A percentile compares a stretch with the other conserved stretches of the same genome.
Evolutionary conservation across 2,113 vertebrate genomes (phyloP).

Genomic region (Syngnathus typhle): DNA sequence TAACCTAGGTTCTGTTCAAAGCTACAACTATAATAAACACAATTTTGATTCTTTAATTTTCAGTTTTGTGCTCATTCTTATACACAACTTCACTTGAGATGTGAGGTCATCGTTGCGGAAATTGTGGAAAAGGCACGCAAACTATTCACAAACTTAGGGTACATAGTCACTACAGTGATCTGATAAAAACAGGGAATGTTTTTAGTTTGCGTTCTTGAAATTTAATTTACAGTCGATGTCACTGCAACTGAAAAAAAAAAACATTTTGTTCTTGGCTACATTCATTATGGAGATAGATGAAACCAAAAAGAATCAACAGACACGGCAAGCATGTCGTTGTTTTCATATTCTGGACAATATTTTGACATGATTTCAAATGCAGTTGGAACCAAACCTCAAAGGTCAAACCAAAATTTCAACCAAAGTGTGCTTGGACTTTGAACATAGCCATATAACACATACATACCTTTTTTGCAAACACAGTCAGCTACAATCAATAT

Average conservation of each 20-base stretch:
- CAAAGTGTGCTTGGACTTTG: conserved; percentile 16
- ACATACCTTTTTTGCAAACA: not conserved
- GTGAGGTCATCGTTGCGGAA: not conserved
- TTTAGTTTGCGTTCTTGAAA: not conserved
- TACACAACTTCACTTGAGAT: not conserved
- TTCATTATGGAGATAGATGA: not conserved
- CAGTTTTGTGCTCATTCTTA: not conserved
- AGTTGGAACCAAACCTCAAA: not conserved
- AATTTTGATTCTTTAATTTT: not conserved
- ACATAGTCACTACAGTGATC: not conserved
- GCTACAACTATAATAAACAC: not conserved
- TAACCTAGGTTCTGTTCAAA: not conserved
- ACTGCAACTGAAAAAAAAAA: not conserved
- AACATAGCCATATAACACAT: conserved; percentile 32
- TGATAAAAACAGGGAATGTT: not conserved
- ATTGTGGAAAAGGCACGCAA: not conserved
- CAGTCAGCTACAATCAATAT: conserved; percentile 38
- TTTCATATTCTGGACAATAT: not conserved
- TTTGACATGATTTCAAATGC: not conserved
- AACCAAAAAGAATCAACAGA: not conserved
- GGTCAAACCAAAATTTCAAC: conserved; percentile 22
- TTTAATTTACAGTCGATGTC: too few species aligned
- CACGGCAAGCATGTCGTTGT: not conserved
- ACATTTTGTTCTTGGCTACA: not conserved
- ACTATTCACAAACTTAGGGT: not conserved